Conservation (phyloP, 1,140 invertebrate species). For the Pseudomyrmex gracilis region DNA sequence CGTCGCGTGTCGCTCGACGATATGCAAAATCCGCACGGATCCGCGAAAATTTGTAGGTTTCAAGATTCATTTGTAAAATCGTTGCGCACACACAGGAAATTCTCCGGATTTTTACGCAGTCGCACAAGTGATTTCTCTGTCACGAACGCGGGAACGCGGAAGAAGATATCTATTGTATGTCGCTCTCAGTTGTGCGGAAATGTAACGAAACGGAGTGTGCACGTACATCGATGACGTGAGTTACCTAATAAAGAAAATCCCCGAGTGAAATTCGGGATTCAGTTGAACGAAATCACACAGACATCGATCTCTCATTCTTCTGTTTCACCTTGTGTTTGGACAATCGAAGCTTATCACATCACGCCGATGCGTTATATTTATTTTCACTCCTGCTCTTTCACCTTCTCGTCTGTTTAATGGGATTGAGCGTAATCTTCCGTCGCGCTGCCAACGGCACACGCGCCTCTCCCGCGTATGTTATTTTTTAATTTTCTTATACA, state of each 20-base stretch:
- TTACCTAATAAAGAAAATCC: constrained; percentile 49
- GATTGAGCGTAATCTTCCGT: constrained; percentile 53
- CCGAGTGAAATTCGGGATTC: constrained; percentile 50
- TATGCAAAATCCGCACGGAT: constrained; percentile 51
- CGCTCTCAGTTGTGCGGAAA: neutral
- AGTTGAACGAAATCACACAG: constrained; percentile 62
- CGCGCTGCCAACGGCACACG: constrained; percentile 6
- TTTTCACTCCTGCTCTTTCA: constrained; percentile 16
- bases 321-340: constrained; percentile 44
- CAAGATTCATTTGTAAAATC: constrained; percentile 40
- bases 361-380: neutral
- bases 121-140: no score
- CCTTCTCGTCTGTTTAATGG: constrained; percentile 25
- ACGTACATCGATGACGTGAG: neutral
- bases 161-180: neutral
- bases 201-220: neutral
- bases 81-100: neutral
- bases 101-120: constrained; percentile 26
- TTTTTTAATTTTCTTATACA: constrained; percentile 37
- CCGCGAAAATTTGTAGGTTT: constrained; percentile 31
- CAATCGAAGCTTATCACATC: constrained; percentile 67
- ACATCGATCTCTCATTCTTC: constrained; percentile 62
- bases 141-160: neutral
- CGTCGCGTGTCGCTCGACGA: constrained; percentile 31
- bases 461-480: neutral